Evolutionary conservation across 2,113 vertebrate genomes (phyloP).

Genomic region (Aramus guarauna): DNA sequence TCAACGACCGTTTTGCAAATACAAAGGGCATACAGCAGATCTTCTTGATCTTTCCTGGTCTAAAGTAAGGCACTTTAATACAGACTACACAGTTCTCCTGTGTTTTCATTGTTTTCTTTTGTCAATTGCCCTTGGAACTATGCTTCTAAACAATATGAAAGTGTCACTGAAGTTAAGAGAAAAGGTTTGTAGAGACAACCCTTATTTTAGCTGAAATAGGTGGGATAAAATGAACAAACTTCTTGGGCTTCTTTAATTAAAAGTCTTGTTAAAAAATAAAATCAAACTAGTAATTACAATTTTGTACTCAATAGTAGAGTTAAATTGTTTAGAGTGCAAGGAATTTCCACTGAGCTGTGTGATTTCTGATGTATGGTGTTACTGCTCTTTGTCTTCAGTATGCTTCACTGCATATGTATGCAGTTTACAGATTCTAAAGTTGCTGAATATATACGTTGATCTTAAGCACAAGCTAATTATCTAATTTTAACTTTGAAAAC

Average conservation of each 20-base stretch:
- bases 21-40: conserved; percentile 98
- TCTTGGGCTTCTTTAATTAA: not conserved
- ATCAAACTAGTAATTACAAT: not conserved
- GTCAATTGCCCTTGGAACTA: not conserved
- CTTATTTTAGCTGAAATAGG: not conserved
- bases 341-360: not conserved
- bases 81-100: not conserved
- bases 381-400: not conserved
- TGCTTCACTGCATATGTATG: not conserved
- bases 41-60: conserved; percentile 99
- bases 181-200: not conserved
- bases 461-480: too few relatives aligned
- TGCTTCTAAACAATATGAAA: not conserved
- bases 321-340: not conserved
- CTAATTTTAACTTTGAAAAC: not conserved
- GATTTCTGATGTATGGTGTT: not conserved
- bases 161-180: not conserved
- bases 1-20: conserved; percentile 95
- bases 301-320: not conserved
- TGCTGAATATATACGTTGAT: not conserved
- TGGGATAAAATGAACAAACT: not conserved
- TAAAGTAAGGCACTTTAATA: conserved; percentile 80
- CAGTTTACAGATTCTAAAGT: not conserved
- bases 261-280: not conserved
- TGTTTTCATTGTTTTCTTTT: not conserved